Evolutionary conservation across 2,113 vertebrate species (phyloP), one percentile per base, ranked within the genome.

Genomic region (Pionites leucogaster): DNA sequence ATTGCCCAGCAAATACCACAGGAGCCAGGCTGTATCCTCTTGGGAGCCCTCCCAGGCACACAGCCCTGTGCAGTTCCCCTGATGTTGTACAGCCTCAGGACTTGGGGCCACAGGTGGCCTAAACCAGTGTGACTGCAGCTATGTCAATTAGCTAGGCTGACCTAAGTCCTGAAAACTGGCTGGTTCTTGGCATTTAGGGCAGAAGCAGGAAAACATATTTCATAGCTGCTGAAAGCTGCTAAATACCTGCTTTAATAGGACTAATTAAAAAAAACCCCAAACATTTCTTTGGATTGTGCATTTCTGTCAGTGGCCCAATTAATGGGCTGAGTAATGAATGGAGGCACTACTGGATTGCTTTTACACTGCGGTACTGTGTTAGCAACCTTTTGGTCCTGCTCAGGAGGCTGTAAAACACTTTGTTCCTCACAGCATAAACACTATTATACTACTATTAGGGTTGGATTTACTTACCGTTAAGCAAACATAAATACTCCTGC

Each of bases 161-260:
- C 44, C 5, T 3, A 59, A 91, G 47, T 55, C 77, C 83, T 52
- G 87, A 50, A 91, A 84, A 71, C 57, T 28, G 52, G 7, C 68
- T 52, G 22, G 17, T 70, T 74, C 88, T 86, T 74, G 88, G 68
- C 65, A 60, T 84, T 91, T 72, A 93, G 62, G 59, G 64, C 37
- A 35, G 50, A 29, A 92, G 74, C n/a, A 91, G 86, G 83, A 94
- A 91, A 92, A 75, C 20, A 24, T 75, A 82, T 68, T 95, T 95
- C 0, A 0, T 71, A 79, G 88, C 77, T 91, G 91, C 74, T 92
- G 93, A 95, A 95, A 96, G 86, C 91, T 89, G 46, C 37, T 93
- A 91, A 96, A 94, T 93, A 95, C 83, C 88, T 93, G 76, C 76
- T 86, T 89, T 92, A 94, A 94, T 92, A 96, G 76, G 64, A 65